These are phyloP conservation scores for Andrena flavipes DNA, from an alignment of 2,888 invertebrate genomes.

Conservation along the genomic window DNA sequence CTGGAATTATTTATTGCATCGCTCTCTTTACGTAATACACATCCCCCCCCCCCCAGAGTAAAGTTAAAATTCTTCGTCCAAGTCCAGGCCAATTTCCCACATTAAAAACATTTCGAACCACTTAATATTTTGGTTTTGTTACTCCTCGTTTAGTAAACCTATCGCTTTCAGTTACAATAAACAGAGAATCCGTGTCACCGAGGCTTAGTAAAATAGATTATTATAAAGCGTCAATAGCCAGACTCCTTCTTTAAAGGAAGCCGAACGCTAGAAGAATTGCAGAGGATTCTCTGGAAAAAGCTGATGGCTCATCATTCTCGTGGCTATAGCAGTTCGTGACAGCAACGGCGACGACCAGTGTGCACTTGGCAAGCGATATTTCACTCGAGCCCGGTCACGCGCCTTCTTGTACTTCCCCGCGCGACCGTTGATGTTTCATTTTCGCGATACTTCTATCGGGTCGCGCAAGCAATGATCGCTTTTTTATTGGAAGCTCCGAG, in stretches of 20 bases:
- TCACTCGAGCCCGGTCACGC: neutral
- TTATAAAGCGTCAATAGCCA: neutral
- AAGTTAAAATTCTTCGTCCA: no score
- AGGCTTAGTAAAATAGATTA: neutral
- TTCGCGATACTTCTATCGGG: neutral
- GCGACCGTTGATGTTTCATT: constrained; percentile 29
- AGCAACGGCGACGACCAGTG: neutral
- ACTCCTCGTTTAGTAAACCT: no score
- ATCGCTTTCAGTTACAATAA: no score
- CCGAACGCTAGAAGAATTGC: neutral
- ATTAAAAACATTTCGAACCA: no score
- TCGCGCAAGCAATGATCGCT: constrained; percentile 24
- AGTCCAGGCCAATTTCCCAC: no score
- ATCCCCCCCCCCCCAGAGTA: no score
- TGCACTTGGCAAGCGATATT: constrained; percentile 1
- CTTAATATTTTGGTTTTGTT: no score
- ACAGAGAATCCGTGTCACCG: neutral
- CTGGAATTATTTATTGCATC: no score
- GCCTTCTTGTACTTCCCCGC: constrained; percentile 5
- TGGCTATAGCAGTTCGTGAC: neutral
- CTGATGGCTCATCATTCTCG: neutral
- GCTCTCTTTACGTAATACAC: no score
- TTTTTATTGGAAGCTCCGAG: constrained; percentile 13
- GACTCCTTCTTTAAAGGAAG: neutral
- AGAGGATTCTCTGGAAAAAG: neutral